These are phyloP conservation scores for Patiria pectinifera DNA, from an alignment of 53 echinoderm and acorn worm genomes.

Conservation along the genomic window DNA sequence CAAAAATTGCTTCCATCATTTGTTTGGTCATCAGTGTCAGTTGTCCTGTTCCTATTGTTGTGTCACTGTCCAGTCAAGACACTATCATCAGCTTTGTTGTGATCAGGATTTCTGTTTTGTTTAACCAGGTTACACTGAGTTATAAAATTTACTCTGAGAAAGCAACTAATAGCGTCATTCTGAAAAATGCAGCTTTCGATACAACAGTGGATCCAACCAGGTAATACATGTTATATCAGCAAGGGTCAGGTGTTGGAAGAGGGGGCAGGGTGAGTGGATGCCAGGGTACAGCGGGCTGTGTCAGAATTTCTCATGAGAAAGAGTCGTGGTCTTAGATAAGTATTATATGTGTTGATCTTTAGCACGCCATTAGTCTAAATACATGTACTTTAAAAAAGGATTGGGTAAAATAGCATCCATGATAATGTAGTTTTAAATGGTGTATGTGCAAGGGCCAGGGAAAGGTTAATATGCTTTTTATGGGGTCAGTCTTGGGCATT, in stretches of 20 bases:
- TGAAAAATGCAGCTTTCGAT: conserved; percentile 18
- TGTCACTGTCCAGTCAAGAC: not conserved
- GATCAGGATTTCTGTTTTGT: not conserved
- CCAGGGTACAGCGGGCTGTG: too few species aligned
- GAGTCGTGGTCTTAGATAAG: too few species aligned
- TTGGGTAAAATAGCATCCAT: too few species aligned
- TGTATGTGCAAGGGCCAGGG: too few species aligned
- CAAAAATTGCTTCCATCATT: too few species aligned
- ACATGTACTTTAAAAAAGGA: too few species aligned
- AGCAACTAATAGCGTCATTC: not conserved
- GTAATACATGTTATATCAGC: not conserved
- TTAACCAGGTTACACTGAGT: conserved; percentile 39
- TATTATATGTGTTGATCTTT: too few species aligned
- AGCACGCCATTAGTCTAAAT: too few species aligned
- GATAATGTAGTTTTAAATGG: too few species aligned
- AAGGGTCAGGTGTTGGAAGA: not conserved
- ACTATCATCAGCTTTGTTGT: not conserved
- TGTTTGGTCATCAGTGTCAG: not conserved
- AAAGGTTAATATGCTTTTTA: too few species aligned
- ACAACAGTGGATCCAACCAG: conserved; percentile 27
- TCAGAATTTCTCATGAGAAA: too few species aligned
- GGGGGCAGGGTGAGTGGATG: not conserved
- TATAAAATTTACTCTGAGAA: conserved; percentile 25
- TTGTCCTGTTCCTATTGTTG: not conserved
- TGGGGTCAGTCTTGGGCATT: too few species aligned